Percentiles rank a stretch among this genome's conserved stretches.
Conservation (phyloP, 92 coral and sea anemone species). For the Heliopora coerulea region DNA sequence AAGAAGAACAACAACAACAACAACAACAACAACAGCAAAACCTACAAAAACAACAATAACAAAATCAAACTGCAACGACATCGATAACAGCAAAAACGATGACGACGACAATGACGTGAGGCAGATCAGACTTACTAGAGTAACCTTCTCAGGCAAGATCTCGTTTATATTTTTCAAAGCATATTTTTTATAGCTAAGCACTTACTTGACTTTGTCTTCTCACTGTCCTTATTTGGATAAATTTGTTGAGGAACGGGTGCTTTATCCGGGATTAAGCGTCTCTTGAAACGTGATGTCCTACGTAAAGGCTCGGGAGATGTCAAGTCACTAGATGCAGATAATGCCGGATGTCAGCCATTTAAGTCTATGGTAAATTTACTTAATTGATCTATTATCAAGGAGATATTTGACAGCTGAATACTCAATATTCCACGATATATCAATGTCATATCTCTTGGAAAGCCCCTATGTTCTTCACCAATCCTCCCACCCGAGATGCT, state of each 20-base stretch:
- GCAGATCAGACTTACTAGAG: no score
- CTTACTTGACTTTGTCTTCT: not conserved
- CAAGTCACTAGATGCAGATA: constrained; percentile 61
- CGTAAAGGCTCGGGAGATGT: constrained; percentile 65
- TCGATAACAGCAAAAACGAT: not conserved
- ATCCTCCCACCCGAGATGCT: no score
- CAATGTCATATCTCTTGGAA: no score
- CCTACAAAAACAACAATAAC: not conserved
- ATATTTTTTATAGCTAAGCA: no score
- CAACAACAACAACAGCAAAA: not conserved
- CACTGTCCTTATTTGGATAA: constrained; percentile 1
- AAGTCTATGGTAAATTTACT: no score
- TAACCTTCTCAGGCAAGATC: no score
- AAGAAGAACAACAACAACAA: not conserved
- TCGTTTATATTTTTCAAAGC: no score
- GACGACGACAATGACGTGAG: no score
- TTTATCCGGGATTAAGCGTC: constrained; percentile 17
- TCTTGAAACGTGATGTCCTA: constrained; percentile 28
- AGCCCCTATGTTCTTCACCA: no score
- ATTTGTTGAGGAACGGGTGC: constrained; percentile 14
- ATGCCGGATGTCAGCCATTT: not conserved
- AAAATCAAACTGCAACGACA: not conserved
- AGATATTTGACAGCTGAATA: no score
- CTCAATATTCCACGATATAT: no score
- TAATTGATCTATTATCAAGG: no score